Evolutionary conservation across 2,113 vertebrate species (phyloP).

Genomic region (Dolichotis patagonum): DNA sequence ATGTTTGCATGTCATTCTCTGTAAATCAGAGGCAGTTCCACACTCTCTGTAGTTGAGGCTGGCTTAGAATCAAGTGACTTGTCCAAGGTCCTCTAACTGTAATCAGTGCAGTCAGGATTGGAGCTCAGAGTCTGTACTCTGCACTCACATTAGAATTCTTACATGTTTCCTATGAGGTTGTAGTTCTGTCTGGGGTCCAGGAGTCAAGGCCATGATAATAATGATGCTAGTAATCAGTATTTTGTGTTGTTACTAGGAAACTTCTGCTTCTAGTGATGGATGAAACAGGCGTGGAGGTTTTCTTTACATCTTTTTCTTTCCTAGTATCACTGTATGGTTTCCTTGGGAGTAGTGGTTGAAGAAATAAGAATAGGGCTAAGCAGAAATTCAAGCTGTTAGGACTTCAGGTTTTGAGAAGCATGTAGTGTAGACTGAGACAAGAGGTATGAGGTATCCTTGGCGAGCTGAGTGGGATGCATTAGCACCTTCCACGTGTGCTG

Average conservation of each 20-base stretch:
- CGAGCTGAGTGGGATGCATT: background rate
- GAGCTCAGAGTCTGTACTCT: background rate
- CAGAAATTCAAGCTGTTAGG: background rate
- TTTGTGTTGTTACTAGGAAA: background rate
- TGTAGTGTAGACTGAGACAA: background rate
- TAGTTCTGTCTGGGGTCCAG: background rate
- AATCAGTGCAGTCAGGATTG: background rate
- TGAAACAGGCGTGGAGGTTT: background rate
- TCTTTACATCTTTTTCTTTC: background rate
- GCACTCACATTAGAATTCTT: background rate
- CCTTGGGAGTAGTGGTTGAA: slow-evolving; percentile 23
- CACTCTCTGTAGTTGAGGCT: background rate
- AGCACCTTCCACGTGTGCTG: background rate
- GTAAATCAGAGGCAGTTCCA: background rate
- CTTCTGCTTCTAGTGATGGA: background rate
- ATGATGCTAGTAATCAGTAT: background rate
- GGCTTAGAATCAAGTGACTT: slow-evolving; percentile 4
- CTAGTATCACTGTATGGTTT: background rate
- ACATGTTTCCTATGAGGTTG: background rate
- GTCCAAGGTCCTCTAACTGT: background rate
- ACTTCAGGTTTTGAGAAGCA: background rate
- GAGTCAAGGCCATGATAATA: background rate
- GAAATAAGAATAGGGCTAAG: background rate
- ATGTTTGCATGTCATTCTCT: background rate
- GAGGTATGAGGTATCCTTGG: background rate